Evolutionary conservation across 2,888 invertebrate species (phyloP).

Genomic region (Fissipunctia ypsillon): DNA sequence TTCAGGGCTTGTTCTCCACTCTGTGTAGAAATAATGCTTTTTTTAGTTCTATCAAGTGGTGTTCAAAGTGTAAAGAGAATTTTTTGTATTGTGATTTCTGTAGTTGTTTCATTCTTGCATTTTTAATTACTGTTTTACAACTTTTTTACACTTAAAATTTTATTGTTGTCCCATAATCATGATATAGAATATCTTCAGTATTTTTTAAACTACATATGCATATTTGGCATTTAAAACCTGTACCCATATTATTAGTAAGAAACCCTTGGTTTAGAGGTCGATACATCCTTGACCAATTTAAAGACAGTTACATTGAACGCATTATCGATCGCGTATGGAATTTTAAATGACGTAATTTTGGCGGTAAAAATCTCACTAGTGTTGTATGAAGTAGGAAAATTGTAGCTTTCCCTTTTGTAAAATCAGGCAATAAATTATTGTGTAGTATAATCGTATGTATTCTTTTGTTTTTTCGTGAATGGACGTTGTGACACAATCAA

Average conservation of each 20-base stretch:
- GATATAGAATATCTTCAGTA: neutral
- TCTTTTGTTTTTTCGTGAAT: slow-evolving; percentile 18
- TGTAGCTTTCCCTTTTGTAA: neutral
- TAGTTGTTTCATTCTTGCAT: neutral
- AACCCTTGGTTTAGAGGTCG: slow-evolving; percentile 41
- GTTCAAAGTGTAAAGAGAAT: neutral
- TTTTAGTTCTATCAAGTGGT: neutral
- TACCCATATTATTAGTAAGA: slow-evolving; percentile 23
- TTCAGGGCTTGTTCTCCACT: neutral
- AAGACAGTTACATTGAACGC: slow-evolving; percentile 30
- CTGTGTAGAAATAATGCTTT: neutral
- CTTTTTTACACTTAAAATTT: neutral
- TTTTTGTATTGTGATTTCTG: neutral
- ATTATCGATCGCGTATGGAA: slow-evolving; percentile 37
- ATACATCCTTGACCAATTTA: slow-evolving; percentile 49
- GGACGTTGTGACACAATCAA: neutral
- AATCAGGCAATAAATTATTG: slow-evolving; percentile 33
- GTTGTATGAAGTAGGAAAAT: slow-evolving; percentile 3
- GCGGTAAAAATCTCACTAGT: slow-evolving; percentile 5
- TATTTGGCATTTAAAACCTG: slow-evolving; percentile 5
- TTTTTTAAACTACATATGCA: neutral
- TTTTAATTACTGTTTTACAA: neutral
- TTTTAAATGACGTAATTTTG: slow-evolving; percentile 35
- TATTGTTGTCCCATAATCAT: neutral
- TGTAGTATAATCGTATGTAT: slow-evolving; percentile 6